phyloP scores from a whole-genome alignment of 2,113 vertebrate genomes.

The Oxyura jamaicensis region DNA sequence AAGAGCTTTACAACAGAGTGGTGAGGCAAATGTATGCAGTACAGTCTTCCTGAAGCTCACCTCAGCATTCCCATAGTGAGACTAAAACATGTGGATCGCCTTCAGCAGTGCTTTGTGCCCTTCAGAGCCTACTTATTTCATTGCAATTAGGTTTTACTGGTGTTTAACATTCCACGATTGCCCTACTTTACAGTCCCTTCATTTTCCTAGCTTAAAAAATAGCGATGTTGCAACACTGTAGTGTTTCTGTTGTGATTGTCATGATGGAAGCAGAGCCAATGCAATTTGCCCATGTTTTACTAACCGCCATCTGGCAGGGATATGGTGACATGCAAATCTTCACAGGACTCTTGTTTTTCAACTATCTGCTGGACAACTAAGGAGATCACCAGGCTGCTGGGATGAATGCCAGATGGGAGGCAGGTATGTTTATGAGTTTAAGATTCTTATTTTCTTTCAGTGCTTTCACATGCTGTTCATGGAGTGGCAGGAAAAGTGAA shows the following conservation, averaged over 20 bases:
- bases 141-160: neutral
- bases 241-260: conserved; percentile 78
- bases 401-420: conserved; percentile 79
- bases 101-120: neutral
- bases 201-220: conserved; percentile 47
- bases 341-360: conserved; percentile 82
- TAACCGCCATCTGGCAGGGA: conserved; percentile 80
- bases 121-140: neutral
- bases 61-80: neutral
- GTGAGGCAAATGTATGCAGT: neutral
- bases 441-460: conserved; percentile 79
- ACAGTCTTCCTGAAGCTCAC: neutral
- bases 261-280: conserved; percentile 75
- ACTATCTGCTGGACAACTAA: conserved; percentile 81
- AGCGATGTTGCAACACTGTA: conserved; percentile 53
- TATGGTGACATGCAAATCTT: conserved; percentile 81
- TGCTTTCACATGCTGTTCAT: conserved; percentile 74
- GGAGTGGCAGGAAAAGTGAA: conserved; percentile 70
- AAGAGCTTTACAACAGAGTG: neutral
- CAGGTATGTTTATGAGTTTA: conserved; percentile 84
- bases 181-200: conserved; percentile 37
- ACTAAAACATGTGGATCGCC: neutral
- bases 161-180: conserved; percentile 24
- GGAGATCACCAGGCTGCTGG: conserved; percentile 81
- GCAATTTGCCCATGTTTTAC: conserved; percentile 81